Evolutionary conservation across 2,797 vertebrate species (phyloP), one percentile per base, ranked within the genome.

Genomic region (Synaphobranchus kaupii): DNA sequence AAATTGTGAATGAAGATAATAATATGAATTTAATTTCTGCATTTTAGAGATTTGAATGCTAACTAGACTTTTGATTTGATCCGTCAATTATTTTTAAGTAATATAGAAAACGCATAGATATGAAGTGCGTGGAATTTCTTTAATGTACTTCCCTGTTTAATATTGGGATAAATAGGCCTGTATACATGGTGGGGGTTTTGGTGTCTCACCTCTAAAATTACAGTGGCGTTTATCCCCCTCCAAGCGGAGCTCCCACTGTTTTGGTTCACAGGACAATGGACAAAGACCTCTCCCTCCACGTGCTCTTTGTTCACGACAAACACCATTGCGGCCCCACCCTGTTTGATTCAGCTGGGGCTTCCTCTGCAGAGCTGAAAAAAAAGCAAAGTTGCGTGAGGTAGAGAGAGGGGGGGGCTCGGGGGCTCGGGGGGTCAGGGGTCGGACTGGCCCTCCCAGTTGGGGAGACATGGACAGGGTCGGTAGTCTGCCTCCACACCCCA

Each of bases 341-440:
- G 28, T 84, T 87, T 76, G 48, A 50, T 84, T 84, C 60, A 54
- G 48, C 63, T 9, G 48, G 80, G 80, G 83, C 60, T 87, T 87
- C 86, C 82, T 87, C 78, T n/a, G 82, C 50, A 56, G 52, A 20
- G 50, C 50, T 39, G 20, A 17, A n/a, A 47, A 48, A 44, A 25
- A n/a, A 17, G 8, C 12, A 1, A 22, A 39, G 7, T 6, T 6
- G 12, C 39, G 22, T 8, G 47, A n/a, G 44, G 20, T 8, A 22
- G 80, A 22, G 80, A 12, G 50, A 56, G 15, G 48, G n/a, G n/a
- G n/a, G n/a, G n/a, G n/a, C n/a, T n/a, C n/a, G n/a, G n/a, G 39
- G 31, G 17, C 52, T 9, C 1, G 20, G 25, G 71, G 48, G 31
- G 13, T 58, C 78, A 34, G 56, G 58, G 83, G 85, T 63, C 47